phyloP scores from a whole-genome alignment of 1,140 invertebrate genomes.

The Hydropsyche tenuis region DNA sequence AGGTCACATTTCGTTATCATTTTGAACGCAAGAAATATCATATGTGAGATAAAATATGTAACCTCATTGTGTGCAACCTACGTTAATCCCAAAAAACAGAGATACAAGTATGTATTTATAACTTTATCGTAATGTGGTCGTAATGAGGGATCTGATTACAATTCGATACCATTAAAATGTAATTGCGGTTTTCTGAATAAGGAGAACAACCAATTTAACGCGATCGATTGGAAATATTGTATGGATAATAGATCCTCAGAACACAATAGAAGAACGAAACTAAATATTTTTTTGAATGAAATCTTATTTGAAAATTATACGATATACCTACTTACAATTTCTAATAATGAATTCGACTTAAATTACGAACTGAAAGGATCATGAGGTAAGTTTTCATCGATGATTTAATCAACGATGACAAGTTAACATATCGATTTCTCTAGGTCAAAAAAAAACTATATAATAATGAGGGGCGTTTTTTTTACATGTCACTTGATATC shows the following conservation, averaged over 20 bases:
- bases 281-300: too few species aligned
- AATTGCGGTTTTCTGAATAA: constrained; percentile 14
- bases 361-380: too few species aligned
- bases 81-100: constrained; percentile 20
- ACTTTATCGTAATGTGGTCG: background rate
- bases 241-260: too few species aligned
- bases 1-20: too few species aligned
- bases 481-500: constrained; percentile 1
- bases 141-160: constrained; percentile 24
- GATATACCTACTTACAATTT: too few species aligned
- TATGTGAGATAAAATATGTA: too few species aligned
- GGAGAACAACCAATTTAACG: background rate
- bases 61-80: background rate
- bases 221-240: too few species aligned
- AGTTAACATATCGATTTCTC: background rate
- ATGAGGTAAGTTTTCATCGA: too few species aligned
- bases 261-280: too few species aligned
- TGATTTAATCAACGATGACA: constrained; percentile 7
- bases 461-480: background rate
- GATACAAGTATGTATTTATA: background rate
- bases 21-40: too few species aligned
- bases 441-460: background rate
- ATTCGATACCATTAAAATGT: constrained; percentile 18
- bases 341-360: too few species aligned
- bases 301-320: too few species aligned